Base-by-base conservation (phyloP, 2,113 vertebrate species). In the Athene noctua region DNA sequence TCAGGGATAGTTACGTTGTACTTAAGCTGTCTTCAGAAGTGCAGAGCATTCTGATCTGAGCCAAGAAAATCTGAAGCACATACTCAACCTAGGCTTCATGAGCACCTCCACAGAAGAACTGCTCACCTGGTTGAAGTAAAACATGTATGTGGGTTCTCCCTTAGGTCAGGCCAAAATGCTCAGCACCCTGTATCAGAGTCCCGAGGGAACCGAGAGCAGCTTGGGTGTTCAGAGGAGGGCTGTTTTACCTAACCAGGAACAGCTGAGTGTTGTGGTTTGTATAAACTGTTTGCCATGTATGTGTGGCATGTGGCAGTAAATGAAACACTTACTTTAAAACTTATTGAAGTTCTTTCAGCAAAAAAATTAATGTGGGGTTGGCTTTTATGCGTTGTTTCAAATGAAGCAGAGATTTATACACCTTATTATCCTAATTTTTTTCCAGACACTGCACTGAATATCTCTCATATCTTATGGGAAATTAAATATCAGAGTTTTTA, bases 261-360 rank as follows among this genome's bases (percentile, higher is more conserved):
- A 97, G 96, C 97, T 97, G 97, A 96, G 92, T 94, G 91, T 95
- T 97, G 94, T 97, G 96, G 97, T 97, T 96, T 97, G 96, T 96
- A 95, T 96, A 96, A 95, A 92, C 95, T 96, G 88, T 96, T 95
- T 97, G 96, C 95, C 97, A 97, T 96, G 91, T 96, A 97, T 96
- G 94, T 94, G 92, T 97, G 97, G 97, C 97, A 94, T 97, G 97
- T 97, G 96, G 97, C 97, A 97, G 96, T 97, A 97, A 97, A 97
- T 97, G 97, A 97, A 97, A 97, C 97, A 97, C 96, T 94, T 97
- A 97, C 97, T 97, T 97, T 94, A 92, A 94, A 97, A 95, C 96
- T 96, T 97, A 97, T 94, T 97, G 97, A 97, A 97, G 94, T 97
- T 96, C 93, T 95, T 95, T 96, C 96, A 94, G 93, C 90, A 86